Evolutionary conservation across 2,113 vertebrate species (phyloP), one percentile per base, ranked within the genome.

Genomic region (Cyprichromis sp.): DNA sequence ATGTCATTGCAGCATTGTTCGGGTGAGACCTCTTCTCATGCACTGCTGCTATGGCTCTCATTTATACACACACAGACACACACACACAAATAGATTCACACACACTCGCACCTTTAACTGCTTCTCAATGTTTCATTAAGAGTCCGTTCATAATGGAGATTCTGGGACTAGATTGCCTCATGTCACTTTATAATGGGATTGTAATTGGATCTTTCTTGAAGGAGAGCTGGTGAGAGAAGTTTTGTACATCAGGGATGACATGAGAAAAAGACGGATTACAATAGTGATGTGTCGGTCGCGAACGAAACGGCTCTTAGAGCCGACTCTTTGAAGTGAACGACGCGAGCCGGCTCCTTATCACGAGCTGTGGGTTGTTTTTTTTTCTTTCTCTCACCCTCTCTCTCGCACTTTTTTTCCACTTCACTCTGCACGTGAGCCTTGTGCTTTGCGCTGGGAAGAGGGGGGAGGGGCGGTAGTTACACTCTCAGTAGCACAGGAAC

Each of bases 181-280:
- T 68, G 90, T 66, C 89, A 76, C 80, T 85, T 86, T 50, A 57
- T 90, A 92, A 91, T 89, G 40, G 86, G 26, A 83, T 80, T 84
- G 80, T 89, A 88, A 94, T 87, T 87, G 76, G 63, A 88, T 91
- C 78, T 87, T 88, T 87, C 40, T 85, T 3, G 24, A 86, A 79
- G 68, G 54, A 50, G 31, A 34, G 26, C 47, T 19, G 45, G 50
- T 47, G 71, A 88, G 66, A 78, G 79, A 57, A 80, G 31, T 12
- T 17, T 31, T 73, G 54, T n/a, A 5, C 14, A 79, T 76, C 21
- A 53, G 31, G n/a, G 82, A 11, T 34, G 29, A 83, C 4, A 12
- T 4, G 17, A 31, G 61, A 50, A 55, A 63, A 24, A 6, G 45
- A 40, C 21, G 9, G 86, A 54, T 34, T 29, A 42, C 9, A 38